Evolutionary conservation across 2,797 vertebrate species (phyloP), one percentile per base, ranked within the genome.

Genomic region (Euphonia xanthogaster): DNA sequence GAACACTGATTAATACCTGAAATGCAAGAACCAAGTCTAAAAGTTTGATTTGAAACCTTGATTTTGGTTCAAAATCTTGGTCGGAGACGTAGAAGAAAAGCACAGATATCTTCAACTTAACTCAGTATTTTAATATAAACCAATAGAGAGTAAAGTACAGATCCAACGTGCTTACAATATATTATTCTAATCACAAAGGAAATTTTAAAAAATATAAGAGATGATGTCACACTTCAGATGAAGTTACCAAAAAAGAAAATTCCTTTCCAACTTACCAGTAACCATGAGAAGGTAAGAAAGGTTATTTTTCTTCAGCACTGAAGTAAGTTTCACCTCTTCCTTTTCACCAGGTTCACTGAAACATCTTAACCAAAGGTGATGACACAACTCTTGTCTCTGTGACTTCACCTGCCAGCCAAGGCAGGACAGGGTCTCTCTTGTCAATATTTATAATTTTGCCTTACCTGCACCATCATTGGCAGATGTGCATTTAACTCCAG

Each of bases 401-500:
- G 63, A 93, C 67, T 90, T 62, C 21, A 72, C 28, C 76, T 92
- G 53, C 68, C 90, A 84, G 44, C 67, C 45, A 54, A 90, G 53
- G 14, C 48, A 83, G 75, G 75, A 94, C 47, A 51, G 4, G 10
- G 45, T 54, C 68, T 76, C 66, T 92, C 81, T 84, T 89, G 78
- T 48, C n/a, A 14, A 37, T 81, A 90, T 91, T 92, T 92, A 25
- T 72, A 92, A 15, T 39, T 96, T 95, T 88, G 73, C 44, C 30
- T 94, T 88, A 93, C 89, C 85, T 91, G 23, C 13, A 85, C n/a
- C 85, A 73, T 45, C 67, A 63, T 1, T 87, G 58, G 75, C 88
- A 94, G 86, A 95, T 54, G 27, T 84, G 37, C n/a, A 78, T 87
- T 97, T 93, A 78, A 63, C 94, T 95, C 39, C 8, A 77, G 37